These are phyloP conservation scores for Acomys russatus DNA, from an alignment of 2,797 vertebrate species.

Conservation along the genomic window DNA sequence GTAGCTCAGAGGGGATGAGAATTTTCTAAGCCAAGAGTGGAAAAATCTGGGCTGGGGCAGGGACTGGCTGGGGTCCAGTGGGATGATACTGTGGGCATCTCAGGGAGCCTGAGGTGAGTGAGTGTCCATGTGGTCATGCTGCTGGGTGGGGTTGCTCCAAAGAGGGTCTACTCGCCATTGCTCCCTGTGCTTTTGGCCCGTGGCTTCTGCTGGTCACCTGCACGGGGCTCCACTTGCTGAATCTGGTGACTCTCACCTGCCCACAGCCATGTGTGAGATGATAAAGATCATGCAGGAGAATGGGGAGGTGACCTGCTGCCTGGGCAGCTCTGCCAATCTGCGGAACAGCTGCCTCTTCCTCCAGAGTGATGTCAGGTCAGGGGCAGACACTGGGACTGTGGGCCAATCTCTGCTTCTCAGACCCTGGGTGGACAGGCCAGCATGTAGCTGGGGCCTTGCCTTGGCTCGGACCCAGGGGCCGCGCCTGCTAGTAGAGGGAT, in stretches of 20 bases:
- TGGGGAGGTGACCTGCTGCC: constrained; percentile 97
- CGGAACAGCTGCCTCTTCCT: constrained; percentile 97
- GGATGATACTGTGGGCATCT: background rate
- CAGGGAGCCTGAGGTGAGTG: background rate
- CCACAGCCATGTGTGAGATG: constrained; percentile 99
- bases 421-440: background rate
- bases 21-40: background rate
- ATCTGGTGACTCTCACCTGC: background rate
- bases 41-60: background rate
- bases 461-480: background rate
- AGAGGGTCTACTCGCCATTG: background rate
- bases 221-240: background rate
- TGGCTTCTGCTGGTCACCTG: background rate
- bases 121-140: rapidly evolving
- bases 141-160: background rate
- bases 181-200: background rate
- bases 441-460: background rate
- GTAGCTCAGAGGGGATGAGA: background rate
- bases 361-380: constrained; percentile 97
- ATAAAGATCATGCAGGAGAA: constrained; percentile 99
- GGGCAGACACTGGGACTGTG: background rate
- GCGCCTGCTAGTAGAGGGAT: background rate
- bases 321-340: constrained; percentile 98
- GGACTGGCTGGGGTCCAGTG: background rate
- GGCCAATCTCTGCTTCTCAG: background rate